These are phyloP conservation scores for mouse (Mus musculus) DNA, from an alignment of 2,113 vertebrate genomes.

Conservation along the genomic window DNA sequence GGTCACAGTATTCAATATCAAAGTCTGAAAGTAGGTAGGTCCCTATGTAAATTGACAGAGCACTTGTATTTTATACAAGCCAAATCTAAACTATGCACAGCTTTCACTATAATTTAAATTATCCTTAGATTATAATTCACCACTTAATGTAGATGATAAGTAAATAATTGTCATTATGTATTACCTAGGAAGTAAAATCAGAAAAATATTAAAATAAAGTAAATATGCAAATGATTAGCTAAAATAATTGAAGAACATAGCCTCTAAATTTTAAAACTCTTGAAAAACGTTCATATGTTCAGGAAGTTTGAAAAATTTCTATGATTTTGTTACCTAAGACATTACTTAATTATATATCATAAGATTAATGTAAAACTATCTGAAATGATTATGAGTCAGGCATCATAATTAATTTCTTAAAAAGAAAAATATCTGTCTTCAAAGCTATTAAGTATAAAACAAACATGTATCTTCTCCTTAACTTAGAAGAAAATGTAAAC, in stretches of 20 bases:
- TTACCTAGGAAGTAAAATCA: not conserved
- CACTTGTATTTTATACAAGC: not conserved
- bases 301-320: not conserved
- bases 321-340: not conserved
- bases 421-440: not conserved
- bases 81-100: not conserved
- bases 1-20: not conserved
- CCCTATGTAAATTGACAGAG: not conserved
- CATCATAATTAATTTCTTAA: not conserved
- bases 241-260: not conserved
- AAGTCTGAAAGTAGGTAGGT: not conserved
- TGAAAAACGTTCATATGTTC: not conserved
- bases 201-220: not conserved
- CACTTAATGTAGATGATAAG: not conserved
- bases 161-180: not conserved
- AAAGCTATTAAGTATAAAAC: conserved; percentile 16
- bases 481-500: conserved; percentile 8
- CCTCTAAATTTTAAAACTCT: not conserved
- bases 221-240: not conserved
- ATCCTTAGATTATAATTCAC: not conserved
- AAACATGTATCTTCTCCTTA: not conserved
- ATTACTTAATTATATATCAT: not conserved
- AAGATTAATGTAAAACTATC: not conserved
- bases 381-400: not conserved
- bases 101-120: no score